phyloP scores from a whole-genome alignment of 1,140 invertebrate genomes.

The Polypedilum pembai region DNA sequence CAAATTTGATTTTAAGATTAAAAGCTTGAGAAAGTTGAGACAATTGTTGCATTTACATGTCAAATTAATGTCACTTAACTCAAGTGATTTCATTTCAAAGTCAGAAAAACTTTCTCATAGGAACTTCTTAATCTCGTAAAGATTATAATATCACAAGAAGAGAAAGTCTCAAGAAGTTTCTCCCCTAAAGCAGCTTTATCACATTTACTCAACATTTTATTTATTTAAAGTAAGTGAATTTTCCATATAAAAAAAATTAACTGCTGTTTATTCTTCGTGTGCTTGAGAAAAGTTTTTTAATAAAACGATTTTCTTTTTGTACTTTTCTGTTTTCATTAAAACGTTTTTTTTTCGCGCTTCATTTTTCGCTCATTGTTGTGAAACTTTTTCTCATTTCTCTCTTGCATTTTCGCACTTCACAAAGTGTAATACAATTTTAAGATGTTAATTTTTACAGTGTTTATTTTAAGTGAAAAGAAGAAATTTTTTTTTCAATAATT shows the following conservation, averaged over 20 bases:
- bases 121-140: no score
- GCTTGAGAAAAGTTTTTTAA: slow-evolving; percentile 13
- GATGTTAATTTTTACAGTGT: neutral
- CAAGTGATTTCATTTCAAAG: no score
- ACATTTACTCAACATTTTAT: neutral
- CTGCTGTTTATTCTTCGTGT: neutral
- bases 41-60: no score
- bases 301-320: neutral
- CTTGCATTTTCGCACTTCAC: neutral
- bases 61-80: no score
- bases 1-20: no score
- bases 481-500: neutral
- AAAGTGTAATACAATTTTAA: neutral
- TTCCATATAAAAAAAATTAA: slow-evolving; percentile 14
- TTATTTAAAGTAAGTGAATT: neutral
- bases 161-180: neutral
- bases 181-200: neutral
- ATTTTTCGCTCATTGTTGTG: neutral
- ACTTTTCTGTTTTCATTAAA: neutral
- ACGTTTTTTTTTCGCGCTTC: neutral
- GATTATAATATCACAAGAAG: no score
- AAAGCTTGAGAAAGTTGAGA: no score
- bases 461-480: neutral
- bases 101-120: no score
- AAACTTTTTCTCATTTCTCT: neutral